Percentiles rank a stretch among this genome's conserved stretches.
Evolutionary conservation across 2,113 vertebrate species (phyloP).

Genomic region (Aramus guarauna): DNA sequence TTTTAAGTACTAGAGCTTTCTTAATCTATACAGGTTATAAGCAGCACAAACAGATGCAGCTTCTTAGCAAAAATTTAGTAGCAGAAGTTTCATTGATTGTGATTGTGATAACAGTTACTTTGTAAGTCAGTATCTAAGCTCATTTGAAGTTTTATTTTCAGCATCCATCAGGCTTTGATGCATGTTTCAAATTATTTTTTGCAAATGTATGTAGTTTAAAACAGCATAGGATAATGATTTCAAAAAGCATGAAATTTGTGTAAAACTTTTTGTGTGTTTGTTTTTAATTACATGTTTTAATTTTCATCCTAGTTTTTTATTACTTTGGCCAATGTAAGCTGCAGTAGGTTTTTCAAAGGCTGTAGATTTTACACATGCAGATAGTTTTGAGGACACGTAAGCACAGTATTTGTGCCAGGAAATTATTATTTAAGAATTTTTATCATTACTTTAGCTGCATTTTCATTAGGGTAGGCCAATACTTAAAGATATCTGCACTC

Average conservation of each 20-base stretch:
- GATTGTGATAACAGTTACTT: neutral
- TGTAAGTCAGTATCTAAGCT: neutral
- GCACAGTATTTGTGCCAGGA: neutral
- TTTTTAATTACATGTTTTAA: neutral
- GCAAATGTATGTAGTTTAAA: neutral
- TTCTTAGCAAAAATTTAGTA: neutral
- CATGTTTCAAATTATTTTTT: neutral
- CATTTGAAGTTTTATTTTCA: neutral
- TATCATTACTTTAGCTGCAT: neutral
- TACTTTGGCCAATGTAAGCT: neutral
- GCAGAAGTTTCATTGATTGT: neutral
- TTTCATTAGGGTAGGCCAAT: neutral
- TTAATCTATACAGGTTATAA: neutral
- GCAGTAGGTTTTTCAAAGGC: neutral
- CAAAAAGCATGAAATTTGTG: neutral
- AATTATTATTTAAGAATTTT: constrained; percentile 21
- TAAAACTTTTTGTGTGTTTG: neutral
- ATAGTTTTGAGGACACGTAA: neutral
- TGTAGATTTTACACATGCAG: neutral
- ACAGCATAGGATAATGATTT: neutral
- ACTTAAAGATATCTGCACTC: neutral
- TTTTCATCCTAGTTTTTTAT: neutral
- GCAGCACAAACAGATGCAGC: neutral
- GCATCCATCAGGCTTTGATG: neutral
- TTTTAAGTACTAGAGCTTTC: neutral